Evolutionary conservation across 2,797 vertebrate species (phyloP).

Genomic region (Coregonus sp.): DNA sequence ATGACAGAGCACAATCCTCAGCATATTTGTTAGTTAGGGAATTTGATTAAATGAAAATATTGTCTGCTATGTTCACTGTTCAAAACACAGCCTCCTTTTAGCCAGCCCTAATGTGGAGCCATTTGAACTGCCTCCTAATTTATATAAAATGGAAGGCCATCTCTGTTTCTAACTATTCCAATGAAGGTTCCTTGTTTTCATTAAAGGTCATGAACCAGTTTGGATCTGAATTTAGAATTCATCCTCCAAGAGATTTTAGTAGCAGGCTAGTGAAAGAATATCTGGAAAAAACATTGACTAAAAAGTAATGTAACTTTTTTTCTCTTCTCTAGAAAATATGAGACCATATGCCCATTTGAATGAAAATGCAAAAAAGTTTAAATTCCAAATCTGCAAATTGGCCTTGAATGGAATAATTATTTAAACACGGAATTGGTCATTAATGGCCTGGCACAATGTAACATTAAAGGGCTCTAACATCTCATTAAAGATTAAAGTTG

Average conservation of each 20-base stretch:
- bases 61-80: conserved; percentile 39
- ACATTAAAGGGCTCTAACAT: conserved; percentile 41
- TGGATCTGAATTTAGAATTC: conserved; percentile 17
- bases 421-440: conserved; percentile 24
- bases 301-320: not conserved
- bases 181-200: conserved; percentile 38
- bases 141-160: conserved; percentile 35
- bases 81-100: conserved; percentile 45
- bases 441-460: conserved; percentile 26
- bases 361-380: conserved; percentile 1
- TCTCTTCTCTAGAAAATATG: conserved; percentile 9
- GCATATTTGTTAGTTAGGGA: conserved; percentile 51
- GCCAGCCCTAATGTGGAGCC: conserved; percentile 38
- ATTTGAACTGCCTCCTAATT: conserved; percentile 22
- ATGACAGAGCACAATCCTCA: conserved; percentile 37
- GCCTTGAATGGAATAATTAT: not conserved
- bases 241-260: not conserved
- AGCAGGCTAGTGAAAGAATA: not conserved
- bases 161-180: conserved; percentile 34
- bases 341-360: conserved; percentile 1
- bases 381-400: conserved; percentile 2
- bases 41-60: conserved; percentile 47
- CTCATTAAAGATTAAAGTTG: conserved; percentile 54
- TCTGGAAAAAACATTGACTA: conserved; percentile 14
- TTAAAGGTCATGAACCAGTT: conserved; percentile 22